Evolutionary conservation across 2,888 invertebrate species (phyloP).

Genomic region (Trichogramma dendrolimi): DNA sequence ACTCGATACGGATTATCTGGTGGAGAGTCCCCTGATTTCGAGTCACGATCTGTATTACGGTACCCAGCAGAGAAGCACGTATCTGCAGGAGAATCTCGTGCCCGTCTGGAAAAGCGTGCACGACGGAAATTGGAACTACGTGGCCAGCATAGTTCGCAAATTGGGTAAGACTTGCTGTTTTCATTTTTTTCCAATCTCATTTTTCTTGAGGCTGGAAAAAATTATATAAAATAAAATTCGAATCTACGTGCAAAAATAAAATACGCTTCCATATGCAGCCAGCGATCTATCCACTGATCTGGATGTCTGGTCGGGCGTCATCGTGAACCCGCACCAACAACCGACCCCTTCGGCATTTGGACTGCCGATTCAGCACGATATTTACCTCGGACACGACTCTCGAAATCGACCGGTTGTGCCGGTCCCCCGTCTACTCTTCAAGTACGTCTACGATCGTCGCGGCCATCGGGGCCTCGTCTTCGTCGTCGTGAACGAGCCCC

Average conservation of each 20-base stretch:
- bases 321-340: neutral
- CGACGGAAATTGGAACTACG: conserved; percentile 11
- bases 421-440: conserved; percentile 6
- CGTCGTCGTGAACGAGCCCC: conserved; percentile 9
- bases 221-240: too few relatives aligned
- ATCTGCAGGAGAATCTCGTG: conserved; percentile 6
- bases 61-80: neutral
- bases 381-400: conserved; percentile 1
- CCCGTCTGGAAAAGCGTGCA: conserved; percentile 4
- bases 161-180: neutral
- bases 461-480: conserved; percentile 5
- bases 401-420: neutral
- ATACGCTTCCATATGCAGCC: neutral
- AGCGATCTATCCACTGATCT: neutral
- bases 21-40: conserved; percentile 8
- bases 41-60: conserved; percentile 10
- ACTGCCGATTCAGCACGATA: neutral
- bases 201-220: too few relatives aligned
- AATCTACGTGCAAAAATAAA: neutral
- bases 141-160: conserved; percentile 2
- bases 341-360: too few relatives aligned
- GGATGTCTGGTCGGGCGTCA: conserved; percentile 16
- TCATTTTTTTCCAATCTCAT: too few relatives aligned
- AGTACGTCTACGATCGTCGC: conserved; percentile 5
- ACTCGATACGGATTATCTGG: neutral